phyloP scores from a whole-genome alignment of 2,113 vertebrate genomes.

The Laterallus jamaicensis region DNA sequence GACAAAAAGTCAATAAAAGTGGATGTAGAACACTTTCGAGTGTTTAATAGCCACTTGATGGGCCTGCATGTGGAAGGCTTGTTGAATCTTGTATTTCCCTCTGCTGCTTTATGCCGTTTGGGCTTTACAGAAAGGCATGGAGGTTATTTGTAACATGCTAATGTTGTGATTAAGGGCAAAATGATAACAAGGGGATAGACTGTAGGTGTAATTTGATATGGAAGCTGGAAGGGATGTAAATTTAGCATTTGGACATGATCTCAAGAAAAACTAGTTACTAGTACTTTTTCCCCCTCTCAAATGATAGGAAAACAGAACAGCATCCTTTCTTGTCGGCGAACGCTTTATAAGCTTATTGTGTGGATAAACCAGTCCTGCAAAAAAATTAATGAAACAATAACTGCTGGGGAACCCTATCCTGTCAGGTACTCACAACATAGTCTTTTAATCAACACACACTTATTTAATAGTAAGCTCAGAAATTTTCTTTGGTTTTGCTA shows the following conservation, averaged over 20 bases:
- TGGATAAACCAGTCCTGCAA: not conserved
- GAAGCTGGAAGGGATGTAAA: not conserved
- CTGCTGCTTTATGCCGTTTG: not conserved
- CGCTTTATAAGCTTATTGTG: not conserved
- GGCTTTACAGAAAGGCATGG: not conserved
- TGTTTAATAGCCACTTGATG: not conserved
- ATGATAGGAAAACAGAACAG: conserved; percentile 29
- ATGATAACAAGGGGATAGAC: not conserved
- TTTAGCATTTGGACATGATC: not conserved
- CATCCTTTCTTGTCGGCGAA: conserved; percentile 1
- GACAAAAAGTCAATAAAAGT: not conserved
- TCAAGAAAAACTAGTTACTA: not conserved
- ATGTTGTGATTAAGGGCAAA: not conserved
- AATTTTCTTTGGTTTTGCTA: not conserved
- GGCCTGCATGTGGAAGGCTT: not conserved
- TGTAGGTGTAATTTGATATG: not conserved
- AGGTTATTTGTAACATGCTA: not conserved
- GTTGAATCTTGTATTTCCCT: not conserved
- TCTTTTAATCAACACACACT: conserved; percentile 45
- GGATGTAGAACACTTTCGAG: not conserved
- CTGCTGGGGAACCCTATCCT: conserved; percentile 6
- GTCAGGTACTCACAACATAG: not conserved
- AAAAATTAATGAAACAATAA: conserved; percentile 19
- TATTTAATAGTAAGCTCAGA: not conserved
- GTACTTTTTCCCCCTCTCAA: not conserved